Evolutionary conservation across 2,888 invertebrate genomes (phyloP), one percentile per base, ranked within the genome.

Genomic region (Drosophila mulleri): DNA sequence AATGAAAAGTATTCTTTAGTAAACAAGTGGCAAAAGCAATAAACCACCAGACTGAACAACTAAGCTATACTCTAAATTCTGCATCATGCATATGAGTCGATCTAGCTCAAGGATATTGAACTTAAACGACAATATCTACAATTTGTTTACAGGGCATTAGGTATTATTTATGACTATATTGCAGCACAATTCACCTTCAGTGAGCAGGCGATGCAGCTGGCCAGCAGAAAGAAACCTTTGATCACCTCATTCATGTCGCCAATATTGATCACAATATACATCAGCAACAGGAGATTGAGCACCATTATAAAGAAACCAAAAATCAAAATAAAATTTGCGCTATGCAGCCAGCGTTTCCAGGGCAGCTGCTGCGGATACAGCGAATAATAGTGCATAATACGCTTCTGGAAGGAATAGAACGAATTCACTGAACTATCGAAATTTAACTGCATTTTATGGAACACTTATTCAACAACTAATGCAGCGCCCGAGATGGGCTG

Each of bases 231-330:
- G 50, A 88, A 80, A 0, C 83, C 83, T 48, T 75, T 83, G 4
- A 91, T 73, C 11, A 91, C 67, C 68, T 91, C 91, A 26, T 75
- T 75, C 29, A 91, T 70, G 32, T 84, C 54, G 4, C 37, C 41
- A 3, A 91, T 67, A 9, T 88, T 80, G 9, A 68, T 35, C 1
- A 54, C 63, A 20, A 91, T 48, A 11, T 91, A 67, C 12, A 90
- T 29, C 5, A 79, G 5, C 48, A 90, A 63, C 11, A 80, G 14
- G 0, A 78, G 14, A 63, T 91, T 80, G 41, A 90, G 84, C 0
- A 75, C 29, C 20, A 91, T 18, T 64, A 90, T 67, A 77, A 78
- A 83, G 44, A 87, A 81, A 5, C 32, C 32, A 35, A 23, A 12
- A 76, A 80, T 23, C 2, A 75, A 63, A 29, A 67, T 67, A 50